Evolutionary conservation across 2,797 vertebrate species (phyloP).

Genomic region (Scomberomorus guttatus): DNA sequence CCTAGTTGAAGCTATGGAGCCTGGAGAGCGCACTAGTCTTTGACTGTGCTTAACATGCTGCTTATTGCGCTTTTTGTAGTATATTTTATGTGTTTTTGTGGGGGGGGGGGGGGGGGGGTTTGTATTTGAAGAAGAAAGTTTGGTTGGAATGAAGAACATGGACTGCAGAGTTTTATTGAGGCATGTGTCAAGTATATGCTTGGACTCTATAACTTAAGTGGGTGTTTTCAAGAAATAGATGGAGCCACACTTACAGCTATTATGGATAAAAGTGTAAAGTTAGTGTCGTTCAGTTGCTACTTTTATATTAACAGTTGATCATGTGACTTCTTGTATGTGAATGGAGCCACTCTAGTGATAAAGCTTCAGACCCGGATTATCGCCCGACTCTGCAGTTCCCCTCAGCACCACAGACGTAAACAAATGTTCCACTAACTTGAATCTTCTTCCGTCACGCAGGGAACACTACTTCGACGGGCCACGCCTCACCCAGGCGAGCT

Average conservation of each 20-base stretch:
- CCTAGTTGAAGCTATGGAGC: not conserved
- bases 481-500: slow-evolving; percentile 98
- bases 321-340: not conserved
- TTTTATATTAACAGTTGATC: not conserved
- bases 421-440: not conserved
- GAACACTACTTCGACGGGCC: slow-evolving; percentile 93
- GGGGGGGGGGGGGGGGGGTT: too few species aligned
- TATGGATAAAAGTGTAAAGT: too few species aligned
- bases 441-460: slow-evolving; percentile 81
- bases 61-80: not conserved
- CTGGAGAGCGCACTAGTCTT: not conserved
- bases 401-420: not conserved
- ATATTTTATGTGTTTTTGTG: not conserved
- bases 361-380: too few species aligned
- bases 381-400: too few species aligned
- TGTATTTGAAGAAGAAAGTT: too few species aligned
- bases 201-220: not conserved
- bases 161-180: not conserved
- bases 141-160: not conserved
- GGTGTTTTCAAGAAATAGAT: not conserved
- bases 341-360: too few species aligned
- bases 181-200: not conserved
- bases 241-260: not conserved
- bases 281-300: too few species aligned
- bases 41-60: not conserved